Conservation (phyloP, 2,888 invertebrate genomes). For the Aphelenchoides bicaudatus region DNA sequence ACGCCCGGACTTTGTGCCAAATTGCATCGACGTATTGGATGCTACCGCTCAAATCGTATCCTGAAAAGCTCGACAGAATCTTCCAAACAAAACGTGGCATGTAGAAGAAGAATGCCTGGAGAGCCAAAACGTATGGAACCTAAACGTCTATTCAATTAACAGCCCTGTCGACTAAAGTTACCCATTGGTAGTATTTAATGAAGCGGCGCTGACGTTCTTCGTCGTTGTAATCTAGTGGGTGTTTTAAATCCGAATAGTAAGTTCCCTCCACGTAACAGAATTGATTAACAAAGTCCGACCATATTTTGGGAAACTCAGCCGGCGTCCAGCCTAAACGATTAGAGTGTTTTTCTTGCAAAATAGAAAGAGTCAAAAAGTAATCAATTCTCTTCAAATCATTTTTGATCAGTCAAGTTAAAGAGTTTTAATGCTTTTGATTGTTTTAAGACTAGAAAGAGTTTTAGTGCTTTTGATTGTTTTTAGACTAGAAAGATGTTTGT, state of each 20-base stretch:
- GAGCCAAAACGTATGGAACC: slow-evolving; percentile 58
- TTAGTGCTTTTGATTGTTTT: too few relatives aligned
- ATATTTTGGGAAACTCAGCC: slow-evolving; percentile 53
- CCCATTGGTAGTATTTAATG: slow-evolving; percentile 59
- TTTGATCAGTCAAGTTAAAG: too few relatives aligned
- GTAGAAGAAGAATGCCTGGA: slow-evolving; percentile 57
- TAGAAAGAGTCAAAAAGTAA: too few relatives aligned
- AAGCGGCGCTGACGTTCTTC: slow-evolving; percentile 41
- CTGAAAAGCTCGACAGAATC: slow-evolving; percentile 43
- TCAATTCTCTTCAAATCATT: too few relatives aligned
- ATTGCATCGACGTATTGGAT: slow-evolving; percentile 49
- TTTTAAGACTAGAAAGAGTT: too few relatives aligned
- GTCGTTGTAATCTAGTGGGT: slow-evolving; percentile 47
- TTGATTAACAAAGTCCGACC: slow-evolving; percentile 56
- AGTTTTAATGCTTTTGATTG: too few relatives aligned
- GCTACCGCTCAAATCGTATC: slow-evolving; percentile 42
- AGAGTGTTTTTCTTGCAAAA: too few relatives aligned
- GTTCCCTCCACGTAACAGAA: slow-evolving; percentile 60
- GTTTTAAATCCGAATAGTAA: slow-evolving; percentile 50
- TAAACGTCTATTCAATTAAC: slow-evolving; percentile 17
- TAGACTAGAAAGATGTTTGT: too few relatives aligned
- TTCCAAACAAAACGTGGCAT: slow-evolving; percentile 58
- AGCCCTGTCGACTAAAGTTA: slow-evolving; percentile 25
- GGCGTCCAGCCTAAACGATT: slow-evolving; percentile 57
- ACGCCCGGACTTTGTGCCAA: slow-evolving; percentile 39